Evolutionary conservation across 2,888 invertebrate genomes (phyloP).

Genomic region (Neria commutata): DNA sequence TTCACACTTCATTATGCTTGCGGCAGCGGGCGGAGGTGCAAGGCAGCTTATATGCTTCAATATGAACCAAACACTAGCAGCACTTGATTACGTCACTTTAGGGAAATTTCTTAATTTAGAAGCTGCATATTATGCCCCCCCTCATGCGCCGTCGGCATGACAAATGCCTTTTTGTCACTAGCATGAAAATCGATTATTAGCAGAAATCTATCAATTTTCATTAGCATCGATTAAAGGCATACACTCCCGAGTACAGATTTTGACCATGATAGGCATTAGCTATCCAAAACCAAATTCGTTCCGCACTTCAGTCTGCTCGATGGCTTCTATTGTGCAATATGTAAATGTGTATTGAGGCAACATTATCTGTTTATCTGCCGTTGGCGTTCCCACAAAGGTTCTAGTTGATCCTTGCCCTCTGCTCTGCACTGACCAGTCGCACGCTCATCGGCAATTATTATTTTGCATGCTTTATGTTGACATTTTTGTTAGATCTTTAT

Average conservation of each 20-base stretch:
- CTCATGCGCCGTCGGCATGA: constrained; percentile 9
- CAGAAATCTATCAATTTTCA: constrained; percentile 28
- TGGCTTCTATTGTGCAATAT: not conserved
- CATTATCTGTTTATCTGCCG: constrained; percentile 2
- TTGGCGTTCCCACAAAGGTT: constrained; percentile 1
- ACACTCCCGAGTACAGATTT: no score
- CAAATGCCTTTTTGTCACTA: constrained; percentile 18
- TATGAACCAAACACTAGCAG: no score
- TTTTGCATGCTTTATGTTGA: no score
- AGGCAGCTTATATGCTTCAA: not conserved
- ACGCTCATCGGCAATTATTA: no score
- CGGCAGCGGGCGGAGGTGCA: not conserved
- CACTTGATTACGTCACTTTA: not conserved
- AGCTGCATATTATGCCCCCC: not conserved
- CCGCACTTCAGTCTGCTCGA: constrained; percentile 20
- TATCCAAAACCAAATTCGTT: constrained; percentile 15
- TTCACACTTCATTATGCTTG: constrained; percentile 25
- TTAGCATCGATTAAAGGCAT: constrained; percentile 7
- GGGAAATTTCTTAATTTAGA: not conserved
- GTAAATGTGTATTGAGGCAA: constrained; percentile 16
- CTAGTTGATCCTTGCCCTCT: no score
- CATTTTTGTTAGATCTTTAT: no score
- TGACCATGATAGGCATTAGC: constrained; percentile 20
- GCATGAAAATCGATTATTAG: constrained; percentile 18
- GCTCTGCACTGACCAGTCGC: no score